A percentile compares a stretch with the other conserved stretches of the same genome.
Conservation (phyloP, 2,888 invertebrate species). For the Agonopterix alstromeriana region DNA sequence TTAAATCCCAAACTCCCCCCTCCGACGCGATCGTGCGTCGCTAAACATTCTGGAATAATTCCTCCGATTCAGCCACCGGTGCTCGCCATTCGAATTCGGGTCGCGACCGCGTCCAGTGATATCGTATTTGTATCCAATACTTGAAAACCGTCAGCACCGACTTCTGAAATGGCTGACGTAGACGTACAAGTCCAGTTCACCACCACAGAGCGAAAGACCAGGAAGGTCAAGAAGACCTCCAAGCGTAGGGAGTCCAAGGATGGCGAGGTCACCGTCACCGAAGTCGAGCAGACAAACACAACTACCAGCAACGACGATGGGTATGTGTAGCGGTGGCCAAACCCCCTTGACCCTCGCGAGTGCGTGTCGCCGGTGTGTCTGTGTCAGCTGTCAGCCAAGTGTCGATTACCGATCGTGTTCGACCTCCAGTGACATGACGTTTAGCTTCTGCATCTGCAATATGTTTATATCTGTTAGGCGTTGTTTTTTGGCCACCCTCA, state of each 20-base stretch:
- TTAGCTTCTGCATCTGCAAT: neutral
- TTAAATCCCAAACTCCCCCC: constrained; percentile 75
- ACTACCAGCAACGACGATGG: constrained; percentile 84
- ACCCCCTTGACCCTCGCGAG: constrained; percentile 40
- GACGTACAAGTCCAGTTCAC: constrained; percentile 91
- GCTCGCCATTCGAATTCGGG: constrained; percentile 76
- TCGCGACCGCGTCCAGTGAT: constrained; percentile 74
- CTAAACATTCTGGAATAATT: constrained; percentile 77
- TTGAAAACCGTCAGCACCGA: constrained; percentile 35
- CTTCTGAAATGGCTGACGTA: constrained; percentile 88
- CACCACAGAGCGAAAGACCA: constrained; percentile 92
- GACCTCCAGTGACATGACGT: constrained; percentile 41
- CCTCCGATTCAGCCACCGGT: constrained; percentile 68
- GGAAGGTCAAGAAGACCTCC: constrained; percentile 91
- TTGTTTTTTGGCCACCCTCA: constrained; percentile 65
- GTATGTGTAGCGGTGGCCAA: constrained; percentile 87
- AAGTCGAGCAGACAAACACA: constrained; percentile 82
- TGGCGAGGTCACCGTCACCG: constrained; percentile 89
- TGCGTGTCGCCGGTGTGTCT: constrained; percentile 46
- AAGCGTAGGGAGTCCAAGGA: constrained; percentile 86
- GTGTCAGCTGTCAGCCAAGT: constrained; percentile 55
- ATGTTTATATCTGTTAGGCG: constrained; percentile 25
- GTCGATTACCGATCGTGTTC: constrained; percentile 44
- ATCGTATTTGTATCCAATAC: constrained; percentile 32
- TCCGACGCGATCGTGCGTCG: constrained; percentile 47